Evolutionary conservation across 2,797 vertebrate genomes (phyloP).

Genomic region (Coendou prehensilis): DNA sequence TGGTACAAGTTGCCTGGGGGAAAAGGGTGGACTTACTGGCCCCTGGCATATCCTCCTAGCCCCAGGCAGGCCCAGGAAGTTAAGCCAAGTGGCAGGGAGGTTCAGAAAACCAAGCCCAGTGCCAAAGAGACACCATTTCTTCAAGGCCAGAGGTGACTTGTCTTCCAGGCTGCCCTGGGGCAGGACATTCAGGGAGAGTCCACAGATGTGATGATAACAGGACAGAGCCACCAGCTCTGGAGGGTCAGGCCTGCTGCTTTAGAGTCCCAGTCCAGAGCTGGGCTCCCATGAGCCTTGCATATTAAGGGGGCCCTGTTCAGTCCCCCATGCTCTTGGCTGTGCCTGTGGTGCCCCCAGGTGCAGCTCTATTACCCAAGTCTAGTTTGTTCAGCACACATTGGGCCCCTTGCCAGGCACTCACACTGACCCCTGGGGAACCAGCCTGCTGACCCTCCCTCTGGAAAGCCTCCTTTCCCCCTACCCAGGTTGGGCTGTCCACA

Average conservation of each 20-base stretch:
- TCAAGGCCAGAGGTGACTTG: not conserved
- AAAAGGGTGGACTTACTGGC: not conserved
- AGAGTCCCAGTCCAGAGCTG: not conserved
- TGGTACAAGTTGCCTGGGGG: not conserved
- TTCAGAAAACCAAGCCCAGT: slow-evolving; percentile 1
- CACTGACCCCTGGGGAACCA: not conserved
- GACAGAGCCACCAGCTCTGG: not conserved
- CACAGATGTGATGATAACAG: not conserved
- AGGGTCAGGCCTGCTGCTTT: not conserved
- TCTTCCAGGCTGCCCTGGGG: not conserved
- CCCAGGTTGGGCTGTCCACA: not conserved
- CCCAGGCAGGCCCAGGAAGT: slow-evolving; percentile 31
- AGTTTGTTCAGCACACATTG: not conserved
- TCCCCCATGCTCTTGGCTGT: not conserved
- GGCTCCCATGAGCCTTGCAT: not conserved
- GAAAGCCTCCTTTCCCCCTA: not conserved
- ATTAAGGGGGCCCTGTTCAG: not conserved
- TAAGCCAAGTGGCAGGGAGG: not conserved
- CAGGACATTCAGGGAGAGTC: not conserved
- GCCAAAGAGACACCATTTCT: not conserved
- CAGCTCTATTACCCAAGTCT: not conserved
- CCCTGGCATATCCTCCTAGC: not conserved
- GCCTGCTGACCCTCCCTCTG: not conserved
- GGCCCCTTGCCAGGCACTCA: not conserved
- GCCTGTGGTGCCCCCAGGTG: not conserved